Evolutionary conservation across 1,140 invertebrate genomes (phyloP).

Genomic region (Lordiphosa stackelbergi): DNA sequence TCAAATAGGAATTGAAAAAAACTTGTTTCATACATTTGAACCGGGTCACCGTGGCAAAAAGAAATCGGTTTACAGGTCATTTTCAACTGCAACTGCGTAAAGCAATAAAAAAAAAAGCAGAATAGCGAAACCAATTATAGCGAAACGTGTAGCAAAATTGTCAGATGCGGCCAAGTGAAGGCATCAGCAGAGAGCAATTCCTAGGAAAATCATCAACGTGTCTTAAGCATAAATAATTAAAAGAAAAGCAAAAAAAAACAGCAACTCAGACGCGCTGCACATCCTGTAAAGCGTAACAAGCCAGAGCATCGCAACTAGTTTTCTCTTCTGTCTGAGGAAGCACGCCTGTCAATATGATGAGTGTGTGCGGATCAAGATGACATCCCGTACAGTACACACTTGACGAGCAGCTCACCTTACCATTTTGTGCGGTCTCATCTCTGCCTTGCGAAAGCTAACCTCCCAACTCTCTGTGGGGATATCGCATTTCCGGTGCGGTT

Average conservation of each 20-base stretch:
- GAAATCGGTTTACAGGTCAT: slow-evolving; percentile 46
- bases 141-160: slow-evolving; percentile 1
- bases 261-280: slow-evolving; percentile 31
- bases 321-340: slow-evolving; percentile 37
- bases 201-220: slow-evolving; percentile 71
- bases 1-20: slow-evolving; percentile 19
- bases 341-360: slow-evolving; percentile 62
- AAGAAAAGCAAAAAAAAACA: slow-evolving; percentile 36
- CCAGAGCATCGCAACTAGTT: slow-evolving; percentile 24
- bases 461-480: slow-evolving; percentile 33
- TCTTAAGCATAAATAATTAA: slow-evolving; percentile 74
- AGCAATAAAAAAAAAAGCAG: slow-evolving; percentile 3
- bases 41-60: slow-evolving; percentile 28
- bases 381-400: slow-evolving; percentile 27
- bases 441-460: slow-evolving; percentile 51
- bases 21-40: slow-evolving; percentile 35
- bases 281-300: slow-evolving; percentile 49
- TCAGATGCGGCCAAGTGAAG: slow-evolving; percentile 10
- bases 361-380: slow-evolving; percentile 23
- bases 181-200: slow-evolving; percentile 35
- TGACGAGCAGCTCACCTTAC: slow-evolving; percentile 40
- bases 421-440: slow-evolving; percentile 43
- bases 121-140: slow-evolving; percentile 39
- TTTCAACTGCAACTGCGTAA: neutral
- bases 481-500: slow-evolving; percentile 68